Evolutionary conservation across 2,797 vertebrate genomes (phyloP).

Genomic region (Nyctibius grandis): DNA sequence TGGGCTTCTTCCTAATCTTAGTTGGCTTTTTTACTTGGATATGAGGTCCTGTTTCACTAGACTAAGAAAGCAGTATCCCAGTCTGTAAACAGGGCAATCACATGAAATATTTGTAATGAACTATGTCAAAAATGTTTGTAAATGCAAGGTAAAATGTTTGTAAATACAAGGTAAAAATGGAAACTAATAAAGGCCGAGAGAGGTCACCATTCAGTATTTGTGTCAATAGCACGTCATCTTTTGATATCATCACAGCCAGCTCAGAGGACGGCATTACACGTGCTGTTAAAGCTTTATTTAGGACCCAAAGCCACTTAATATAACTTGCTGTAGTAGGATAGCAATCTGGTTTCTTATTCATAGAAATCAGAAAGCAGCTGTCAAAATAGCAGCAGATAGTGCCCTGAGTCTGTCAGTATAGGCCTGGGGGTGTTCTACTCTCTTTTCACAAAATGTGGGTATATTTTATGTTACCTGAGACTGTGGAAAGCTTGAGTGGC

Average conservation of each 20-base stretch:
- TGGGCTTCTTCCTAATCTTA: background rate
- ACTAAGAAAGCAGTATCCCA: background rate
- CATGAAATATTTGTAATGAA: background rate
- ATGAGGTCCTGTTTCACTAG: background rate
- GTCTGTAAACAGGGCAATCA: background rate
- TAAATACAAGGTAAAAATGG: background rate
- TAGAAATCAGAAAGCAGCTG: background rate
- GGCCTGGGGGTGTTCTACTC: no score
- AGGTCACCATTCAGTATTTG: background rate
- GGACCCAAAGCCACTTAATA: background rate
- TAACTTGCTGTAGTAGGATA: background rate
- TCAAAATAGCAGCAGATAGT: background rate
- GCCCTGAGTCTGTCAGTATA: fast-evolving
- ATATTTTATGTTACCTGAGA: slow-evolving; percentile 52
- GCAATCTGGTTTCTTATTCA: background rate
- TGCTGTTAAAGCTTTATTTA: background rate
- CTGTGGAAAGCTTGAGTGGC: slow-evolving; percentile 4
- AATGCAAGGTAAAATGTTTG: no score
- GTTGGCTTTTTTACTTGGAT: background rate
- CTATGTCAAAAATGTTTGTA: no score
- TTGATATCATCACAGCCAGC: background rate
- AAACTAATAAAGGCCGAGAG: background rate
- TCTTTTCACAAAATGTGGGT: background rate
- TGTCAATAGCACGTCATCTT: background rate
- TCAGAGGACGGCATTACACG: background rate